Evolutionary conservation across 2,888 invertebrate genomes (phyloP).

Genomic region (Druceiella hillmani): DNA sequence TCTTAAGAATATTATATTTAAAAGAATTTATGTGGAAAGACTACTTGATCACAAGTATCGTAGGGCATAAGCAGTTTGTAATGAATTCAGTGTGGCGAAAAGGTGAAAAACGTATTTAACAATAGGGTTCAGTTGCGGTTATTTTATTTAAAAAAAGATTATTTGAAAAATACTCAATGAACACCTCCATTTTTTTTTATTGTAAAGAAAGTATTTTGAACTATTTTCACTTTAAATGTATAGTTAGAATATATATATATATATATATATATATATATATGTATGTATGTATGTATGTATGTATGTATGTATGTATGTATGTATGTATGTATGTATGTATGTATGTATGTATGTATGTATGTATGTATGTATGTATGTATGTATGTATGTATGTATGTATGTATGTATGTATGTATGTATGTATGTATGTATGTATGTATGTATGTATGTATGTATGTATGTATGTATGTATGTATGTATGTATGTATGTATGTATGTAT

Average conservation of each 20-base stretch:
- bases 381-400: constrained; percentile 1
- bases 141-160: too few species aligned
- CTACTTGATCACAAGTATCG: too few species aligned
- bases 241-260: background rate
- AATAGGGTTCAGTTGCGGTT: too few species aligned
- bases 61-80: too few species aligned
- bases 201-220: too few species aligned
- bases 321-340: constrained; percentile 1
- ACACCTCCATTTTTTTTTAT: too few species aligned
- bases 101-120: too few species aligned
- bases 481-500: constrained; percentile 1
- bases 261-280: constrained; percentile 1
- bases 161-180: too few species aligned
- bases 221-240: too few species aligned
- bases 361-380: constrained; percentile 1
- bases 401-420: constrained; percentile 1
- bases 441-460: constrained; percentile 1
- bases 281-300: constrained; percentile 1
- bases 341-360: background rate
- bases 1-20: too few species aligned
- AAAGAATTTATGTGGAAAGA: too few species aligned
- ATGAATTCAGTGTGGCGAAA: too few species aligned
- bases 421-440: constrained; percentile 1
- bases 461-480: constrained; percentile 1
- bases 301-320: constrained; percentile 1